These are phyloP conservation scores for Meteorus colon DNA, from an alignment of 2,888 invertebrate genomes.

Conservation along the genomic window DNA sequence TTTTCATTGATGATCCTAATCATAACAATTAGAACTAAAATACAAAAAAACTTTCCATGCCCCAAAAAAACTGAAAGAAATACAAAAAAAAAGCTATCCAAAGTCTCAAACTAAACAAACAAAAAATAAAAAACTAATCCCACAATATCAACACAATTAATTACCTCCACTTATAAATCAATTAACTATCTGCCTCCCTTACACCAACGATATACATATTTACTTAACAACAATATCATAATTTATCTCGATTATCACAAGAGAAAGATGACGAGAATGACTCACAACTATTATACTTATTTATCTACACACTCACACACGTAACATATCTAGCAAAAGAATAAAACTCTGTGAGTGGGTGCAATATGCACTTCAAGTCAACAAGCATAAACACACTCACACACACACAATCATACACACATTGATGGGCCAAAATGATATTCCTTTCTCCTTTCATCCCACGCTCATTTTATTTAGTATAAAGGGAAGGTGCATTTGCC, in stretches of 20 bases:
- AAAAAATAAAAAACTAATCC: no score
- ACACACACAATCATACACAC: constrained; percentile 23
- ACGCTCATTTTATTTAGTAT: constrained; percentile 32
- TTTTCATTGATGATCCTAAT: no score
- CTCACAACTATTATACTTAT: neutral
- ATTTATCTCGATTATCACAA: neutral
- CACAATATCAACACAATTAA: no score
- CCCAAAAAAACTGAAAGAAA: no score
- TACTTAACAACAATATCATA: neutral
- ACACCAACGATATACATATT: neutral
- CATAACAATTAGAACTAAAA: no score
- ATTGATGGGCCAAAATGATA: constrained; percentile 42
- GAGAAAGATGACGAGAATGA: constrained; percentile 7
- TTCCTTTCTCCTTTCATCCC: constrained; percentile 44
- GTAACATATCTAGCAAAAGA: neutral
- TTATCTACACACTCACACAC: neutral
- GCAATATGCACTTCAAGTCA: constrained; percentile 10
- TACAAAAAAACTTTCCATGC: no score
- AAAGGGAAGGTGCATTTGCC: constrained; percentile 6
- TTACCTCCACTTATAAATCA: no score
- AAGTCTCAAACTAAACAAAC: no score
- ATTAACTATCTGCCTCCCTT: no score
- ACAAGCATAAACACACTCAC: neutral
- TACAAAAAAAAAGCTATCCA: no score
- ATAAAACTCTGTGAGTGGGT: constrained; percentile 1